A percentile compares a stretch with the other conserved stretches of the same genome.
phyloP scores from a whole-genome alignment of 2,888 invertebrate genomes.

The Nemotelus nigrinus region DNA sequence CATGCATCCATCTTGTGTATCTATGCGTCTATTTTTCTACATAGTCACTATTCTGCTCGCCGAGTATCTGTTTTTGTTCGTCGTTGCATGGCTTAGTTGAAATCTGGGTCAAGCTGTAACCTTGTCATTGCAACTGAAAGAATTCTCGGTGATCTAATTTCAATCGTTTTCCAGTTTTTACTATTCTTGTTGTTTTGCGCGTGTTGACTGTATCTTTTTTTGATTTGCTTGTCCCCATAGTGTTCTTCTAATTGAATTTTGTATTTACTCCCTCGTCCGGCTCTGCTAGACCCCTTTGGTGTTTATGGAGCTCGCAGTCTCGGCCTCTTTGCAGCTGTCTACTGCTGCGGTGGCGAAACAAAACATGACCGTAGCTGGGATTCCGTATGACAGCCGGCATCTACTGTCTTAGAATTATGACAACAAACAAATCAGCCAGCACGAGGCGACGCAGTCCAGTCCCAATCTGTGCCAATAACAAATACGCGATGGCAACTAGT shows the following conservation, averaged over 20 bases:
- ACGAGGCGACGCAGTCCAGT: not conserved
- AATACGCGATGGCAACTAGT: slow-evolving; percentile 25
- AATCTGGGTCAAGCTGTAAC: slow-evolving; percentile 44
- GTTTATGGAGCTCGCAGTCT: too few relatives aligned
- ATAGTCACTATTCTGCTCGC: not conserved
- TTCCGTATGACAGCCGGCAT: slow-evolving; percentile 5
- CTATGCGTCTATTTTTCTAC: not conserved
- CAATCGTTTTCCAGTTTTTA: slow-evolving; percentile 26
- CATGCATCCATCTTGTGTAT: not conserved
- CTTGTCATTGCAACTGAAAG: slow-evolving; percentile 44
- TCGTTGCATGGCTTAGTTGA: slow-evolving; percentile 32
- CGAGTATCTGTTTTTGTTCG: slow-evolving; percentile 19
- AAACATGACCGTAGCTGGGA: not conserved
- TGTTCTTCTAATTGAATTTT: too few relatives aligned
- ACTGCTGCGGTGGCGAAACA: not conserved
- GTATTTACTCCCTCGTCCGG: too few relatives aligned
- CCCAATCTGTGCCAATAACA: slow-evolving; percentile 43
- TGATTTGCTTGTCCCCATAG: not conserved
- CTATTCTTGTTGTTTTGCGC: slow-evolving; percentile 2
- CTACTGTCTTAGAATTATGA: slow-evolving; percentile 12
- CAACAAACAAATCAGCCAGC: not conserved
- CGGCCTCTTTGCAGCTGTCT: too few relatives aligned
- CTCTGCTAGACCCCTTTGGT: too few relatives aligned
- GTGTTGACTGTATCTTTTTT: not conserved
- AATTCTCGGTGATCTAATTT: slow-evolving; percentile 44